Evolutionary conservation across 2,888 invertebrate species (phyloP).

Genomic region (Limnephilus rhombicus): DNA sequence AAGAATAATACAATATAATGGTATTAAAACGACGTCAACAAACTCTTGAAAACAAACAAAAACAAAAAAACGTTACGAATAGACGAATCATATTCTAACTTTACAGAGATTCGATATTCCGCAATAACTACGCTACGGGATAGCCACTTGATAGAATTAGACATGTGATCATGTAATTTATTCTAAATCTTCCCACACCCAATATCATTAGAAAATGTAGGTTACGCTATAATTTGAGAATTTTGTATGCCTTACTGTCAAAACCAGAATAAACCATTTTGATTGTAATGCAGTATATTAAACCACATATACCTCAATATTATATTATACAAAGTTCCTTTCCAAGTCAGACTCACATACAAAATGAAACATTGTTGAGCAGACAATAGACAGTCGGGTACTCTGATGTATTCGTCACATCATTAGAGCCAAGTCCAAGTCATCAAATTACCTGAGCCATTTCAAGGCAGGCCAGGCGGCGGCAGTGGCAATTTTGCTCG

Average conservation of each 20-base stretch:
- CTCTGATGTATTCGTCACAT: background rate
- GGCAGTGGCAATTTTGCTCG: conserved; percentile 37
- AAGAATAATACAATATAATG: background rate
- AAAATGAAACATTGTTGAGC: background rate
- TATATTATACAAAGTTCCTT: background rate
- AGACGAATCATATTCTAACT: background rate
- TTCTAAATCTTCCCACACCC: background rate
- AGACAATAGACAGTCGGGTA: background rate
- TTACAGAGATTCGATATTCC: background rate
- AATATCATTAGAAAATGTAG: background rate
- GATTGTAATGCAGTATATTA: background rate
- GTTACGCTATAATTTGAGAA: background rate
- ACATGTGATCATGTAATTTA: too few species aligned
- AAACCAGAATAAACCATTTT: background rate
- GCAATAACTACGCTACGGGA: background rate
- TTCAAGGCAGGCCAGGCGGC: background rate
- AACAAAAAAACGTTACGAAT: background rate
- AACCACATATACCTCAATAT: background rate
- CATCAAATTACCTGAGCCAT: background rate
- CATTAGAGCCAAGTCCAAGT: background rate
- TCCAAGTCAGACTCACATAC: background rate
- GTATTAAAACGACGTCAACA: background rate
- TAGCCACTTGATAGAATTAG: background rate
- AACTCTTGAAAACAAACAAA: background rate
- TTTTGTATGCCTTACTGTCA: background rate